phyloP scores from a whole-genome alignment of 2,113 vertebrate species.

The Ahaetulla prasina region DNA sequence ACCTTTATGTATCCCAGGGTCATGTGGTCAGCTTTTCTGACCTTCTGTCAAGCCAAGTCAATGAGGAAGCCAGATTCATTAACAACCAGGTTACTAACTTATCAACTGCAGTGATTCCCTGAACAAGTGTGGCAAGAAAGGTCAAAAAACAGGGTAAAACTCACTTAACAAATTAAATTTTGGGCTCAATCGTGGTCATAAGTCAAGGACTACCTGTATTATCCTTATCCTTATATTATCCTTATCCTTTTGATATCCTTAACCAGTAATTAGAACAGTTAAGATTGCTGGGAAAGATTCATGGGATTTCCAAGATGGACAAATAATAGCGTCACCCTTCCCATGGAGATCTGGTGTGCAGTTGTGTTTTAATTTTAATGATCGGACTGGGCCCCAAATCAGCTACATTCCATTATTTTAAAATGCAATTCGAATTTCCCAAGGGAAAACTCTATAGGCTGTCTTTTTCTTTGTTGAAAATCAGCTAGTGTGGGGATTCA shows the following conservation, averaged over 20 bases:
- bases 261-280: not conserved
- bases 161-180: not conserved
- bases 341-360: constrained; percentile 29
- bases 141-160: not conserved
- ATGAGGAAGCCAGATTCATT: too few relatives aligned
- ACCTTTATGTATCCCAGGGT: not conserved
- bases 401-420: not conserved
- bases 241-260: not conserved
- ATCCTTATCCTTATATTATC: not conserved
- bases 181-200: not conserved
- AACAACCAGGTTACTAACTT: not conserved
- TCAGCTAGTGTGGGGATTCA: not conserved
- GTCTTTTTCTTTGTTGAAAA: not conserved
- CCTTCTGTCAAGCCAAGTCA: too few relatives aligned
- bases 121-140: not conserved
- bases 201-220: not conserved
- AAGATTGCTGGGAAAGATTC: constrained; percentile 30
- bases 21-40: too few relatives aligned
- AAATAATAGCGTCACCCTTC: constrained; percentile 55
- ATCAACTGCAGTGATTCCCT: not conserved
- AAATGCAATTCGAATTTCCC: not conserved
- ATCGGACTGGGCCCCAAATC: not conserved
- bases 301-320: constrained; percentile 55
- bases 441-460: not conserved
- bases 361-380: constrained; percentile 18